A percentile compares a stretch with the other conserved stretches of the same genome.
Conservation (phyloP, 1,140 invertebrate genomes). For the Eumaeus atala region DNA sequence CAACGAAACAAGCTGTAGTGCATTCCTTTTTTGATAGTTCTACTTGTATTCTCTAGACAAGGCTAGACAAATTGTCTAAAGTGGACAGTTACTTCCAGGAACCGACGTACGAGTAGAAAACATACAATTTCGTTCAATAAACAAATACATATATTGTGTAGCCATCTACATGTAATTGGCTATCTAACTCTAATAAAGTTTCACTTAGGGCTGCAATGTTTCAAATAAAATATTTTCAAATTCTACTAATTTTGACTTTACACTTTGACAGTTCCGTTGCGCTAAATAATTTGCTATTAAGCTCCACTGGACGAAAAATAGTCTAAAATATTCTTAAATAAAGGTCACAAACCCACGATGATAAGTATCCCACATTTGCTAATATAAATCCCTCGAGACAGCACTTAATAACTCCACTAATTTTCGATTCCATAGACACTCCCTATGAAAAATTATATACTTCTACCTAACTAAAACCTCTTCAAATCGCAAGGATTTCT, state of each 20-base stretch:
- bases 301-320: not conserved
- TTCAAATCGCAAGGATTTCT: too few relatives aligned
- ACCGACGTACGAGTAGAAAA: not conserved
- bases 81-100: slow-evolving; percentile 8
- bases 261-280: slow-evolving; percentile 21
- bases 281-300: slow-evolving; percentile 11
- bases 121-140: slow-evolving; percentile 12
- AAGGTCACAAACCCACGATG: not conserved
- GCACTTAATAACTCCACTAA: too few relatives aligned
- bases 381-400: not conserved
- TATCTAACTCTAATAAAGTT: slow-evolving; percentile 14
- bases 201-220: slow-evolving; percentile 14
- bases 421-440: too few relatives aligned
- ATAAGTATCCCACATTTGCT: slow-evolving; percentile 4
- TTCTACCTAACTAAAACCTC: too few relatives aligned
- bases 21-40: slow-evolving; percentile 8
- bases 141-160: slow-evolving; percentile 20
- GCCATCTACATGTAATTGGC: not conserved
- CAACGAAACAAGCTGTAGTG: slow-evolving; percentile 12
- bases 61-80: slow-evolving; percentile 4
- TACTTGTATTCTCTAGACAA: slow-evolving; percentile 8
- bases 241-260: slow-evolving; percentile 8
- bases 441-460: too few relatives aligned
- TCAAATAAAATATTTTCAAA: slow-evolving; percentile 17
- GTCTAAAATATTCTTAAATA: slow-evolving; percentile 13